phyloP scores from a whole-genome alignment of 2,113 vertebrate species.

The Calyptommatus sinebrachiatus region DNA sequence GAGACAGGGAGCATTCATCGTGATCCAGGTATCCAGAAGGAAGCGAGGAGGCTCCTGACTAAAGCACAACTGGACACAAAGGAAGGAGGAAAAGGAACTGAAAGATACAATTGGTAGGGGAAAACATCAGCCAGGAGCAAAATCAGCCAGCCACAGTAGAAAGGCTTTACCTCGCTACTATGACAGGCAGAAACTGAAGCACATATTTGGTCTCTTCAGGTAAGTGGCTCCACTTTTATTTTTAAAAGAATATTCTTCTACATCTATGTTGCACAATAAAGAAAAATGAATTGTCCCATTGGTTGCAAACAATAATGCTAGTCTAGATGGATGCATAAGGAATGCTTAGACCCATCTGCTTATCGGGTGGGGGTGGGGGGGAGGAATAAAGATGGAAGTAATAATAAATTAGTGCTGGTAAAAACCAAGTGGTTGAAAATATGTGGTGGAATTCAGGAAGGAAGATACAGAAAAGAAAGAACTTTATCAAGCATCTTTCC shows the following conservation, averaged over 20 bases:
- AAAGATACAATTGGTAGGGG: rapidly evolving
- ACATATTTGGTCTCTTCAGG: slow-evolving; percentile 43
- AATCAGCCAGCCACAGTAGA: background rate
- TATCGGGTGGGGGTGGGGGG: background rate
- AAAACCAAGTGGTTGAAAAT: background rate
- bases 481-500: slow-evolving; percentile 2
- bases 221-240: slow-evolving; percentile 6
- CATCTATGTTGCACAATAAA: background rate
- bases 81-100: background rate
- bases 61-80: background rate
- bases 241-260: rapidly evolving
- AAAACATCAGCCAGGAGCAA: background rate
- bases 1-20: background rate
- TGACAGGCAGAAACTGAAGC: slow-evolving; percentile 62
- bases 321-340: background rate
- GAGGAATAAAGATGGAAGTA: background rate
- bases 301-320: background rate
- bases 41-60: background rate
- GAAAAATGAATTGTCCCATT: background rate
- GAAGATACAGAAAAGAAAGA: background rate
- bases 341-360: background rate
- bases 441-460: background rate
- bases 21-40: background rate
- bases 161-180: slow-evolving; percentile 28
- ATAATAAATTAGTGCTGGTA: background rate